Base-by-base conservation (phyloP, 1,140 invertebrate species). In the Cydia splendana region DNA sequence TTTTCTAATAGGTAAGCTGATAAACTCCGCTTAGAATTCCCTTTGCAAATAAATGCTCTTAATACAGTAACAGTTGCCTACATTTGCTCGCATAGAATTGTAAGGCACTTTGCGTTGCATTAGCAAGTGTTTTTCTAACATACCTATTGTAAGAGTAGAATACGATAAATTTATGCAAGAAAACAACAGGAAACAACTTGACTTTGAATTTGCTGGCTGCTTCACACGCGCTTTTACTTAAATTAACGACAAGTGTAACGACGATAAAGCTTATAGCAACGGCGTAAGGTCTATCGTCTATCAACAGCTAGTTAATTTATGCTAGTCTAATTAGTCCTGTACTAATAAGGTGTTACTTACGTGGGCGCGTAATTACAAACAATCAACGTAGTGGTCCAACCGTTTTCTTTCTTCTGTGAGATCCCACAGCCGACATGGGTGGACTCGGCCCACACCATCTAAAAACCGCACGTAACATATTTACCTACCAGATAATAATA, bases 401-500 rank as follows among this genome's bases (percentile, higher is more conserved):
- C 67, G 34, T 71, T 45, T 12, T 71, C 67, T 10, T 20, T 62
- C 57, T 65, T 65, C 20, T 75, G 81, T 30, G 79, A 80, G 74
- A 82, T 82, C 24, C 81, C 81, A 53, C 81, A 82, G 20, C 81
- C 81, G 13, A 82, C 20, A 34, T 74, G 73, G 18, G 74, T 78
- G 1, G 81, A 73, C 12, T 77, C 77, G 0, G 81, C 79, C 81
- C 81, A 82, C 62, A 80, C 79, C 79, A 82, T 79, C 81, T 80
- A 74, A 34, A 82, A 82, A 51, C 2, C 57, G 20, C 20, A 62
- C 20, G 20, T 51, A 9, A 2, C 6, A 20, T 62, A 0, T 48
- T 34, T 30, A 57, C 38, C 9, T 42, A 42, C 38, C 34, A 7
- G 34, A 38, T 38, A 30, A 30, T 30, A 30, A 30, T 30, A 30